These are phyloP conservation scores for Nothura maculosa DNA, from an alignment of 2,797 vertebrate genomes.

Conservation along the genomic window DNA sequence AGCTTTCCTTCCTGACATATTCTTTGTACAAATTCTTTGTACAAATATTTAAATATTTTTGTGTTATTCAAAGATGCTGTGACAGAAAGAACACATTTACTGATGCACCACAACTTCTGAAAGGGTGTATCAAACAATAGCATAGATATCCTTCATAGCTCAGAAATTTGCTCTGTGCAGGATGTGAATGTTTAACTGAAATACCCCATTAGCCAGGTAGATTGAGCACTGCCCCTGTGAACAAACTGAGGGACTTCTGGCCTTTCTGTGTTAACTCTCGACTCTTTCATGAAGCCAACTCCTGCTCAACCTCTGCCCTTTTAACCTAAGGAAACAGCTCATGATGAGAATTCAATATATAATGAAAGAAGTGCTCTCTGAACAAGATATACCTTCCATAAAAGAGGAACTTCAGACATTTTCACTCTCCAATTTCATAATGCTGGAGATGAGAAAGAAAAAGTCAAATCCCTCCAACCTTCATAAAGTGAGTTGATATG, in stretches of 20 bases:
- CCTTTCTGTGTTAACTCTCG: not conserved
- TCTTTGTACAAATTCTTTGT: not conserved
- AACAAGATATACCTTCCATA: not conserved
- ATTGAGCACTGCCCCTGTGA: not conserved
- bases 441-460: not conserved
- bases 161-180: not conserved
- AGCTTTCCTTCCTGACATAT: conserved; percentile 6
- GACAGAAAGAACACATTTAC: conserved; percentile 11
- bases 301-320: not conserved
- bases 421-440: not conserved
- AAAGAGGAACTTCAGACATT: conserved; percentile 49
- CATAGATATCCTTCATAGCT: not conserved
- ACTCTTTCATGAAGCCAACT: not conserved
- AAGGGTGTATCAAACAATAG: not conserved
- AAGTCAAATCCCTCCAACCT: not conserved
- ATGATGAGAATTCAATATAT: not conserved
- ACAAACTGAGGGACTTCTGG: not conserved
- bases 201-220: not conserved
- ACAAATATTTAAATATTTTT: not conserved
- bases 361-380: not conserved
- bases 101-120: not conserved
- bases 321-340: not conserved
- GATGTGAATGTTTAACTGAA: not conserved
- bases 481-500: not conserved
- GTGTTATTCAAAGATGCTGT: not conserved